phyloP scores from a whole-genome alignment of 2,888 invertebrate species.

The Mellilla xanthometata region DNA sequence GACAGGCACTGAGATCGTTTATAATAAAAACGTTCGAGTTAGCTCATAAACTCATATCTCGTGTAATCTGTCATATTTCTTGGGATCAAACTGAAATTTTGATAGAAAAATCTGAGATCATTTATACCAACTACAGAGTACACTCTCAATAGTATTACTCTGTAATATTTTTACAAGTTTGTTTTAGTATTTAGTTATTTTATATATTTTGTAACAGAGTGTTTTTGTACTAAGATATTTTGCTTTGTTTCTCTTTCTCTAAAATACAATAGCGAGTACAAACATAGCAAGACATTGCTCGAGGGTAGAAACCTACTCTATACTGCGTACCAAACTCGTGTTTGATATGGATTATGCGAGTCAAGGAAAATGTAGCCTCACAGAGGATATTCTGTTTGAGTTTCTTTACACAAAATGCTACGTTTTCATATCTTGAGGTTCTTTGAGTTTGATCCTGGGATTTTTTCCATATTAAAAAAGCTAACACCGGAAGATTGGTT shows the following conservation, averaged over 20 bases:
- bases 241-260: too few species aligned
- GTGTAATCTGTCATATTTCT: slow-evolving; percentile 11
- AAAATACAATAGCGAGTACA: not conserved
- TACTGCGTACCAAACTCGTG: slow-evolving; percentile 23
- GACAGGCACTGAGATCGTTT: slow-evolving; percentile 10
- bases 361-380: slow-evolving; percentile 47
- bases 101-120: not conserved
- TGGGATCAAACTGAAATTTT: not conserved
- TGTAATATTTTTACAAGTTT: not conserved
- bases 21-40: slow-evolving; percentile 10
- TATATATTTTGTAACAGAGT: too few species aligned
- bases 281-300: slow-evolving; percentile 19
- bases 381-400: slow-evolving; percentile 42
- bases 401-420: slow-evolving; percentile 40
- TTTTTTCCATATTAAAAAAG: slow-evolving; percentile 34
- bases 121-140: too few species aligned
- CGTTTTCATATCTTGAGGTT: slow-evolving; percentile 35
- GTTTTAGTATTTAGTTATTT: too few species aligned
- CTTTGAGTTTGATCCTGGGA: slow-evolving; percentile 34
- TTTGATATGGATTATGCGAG: slow-evolving; percentile 48
- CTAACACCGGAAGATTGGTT: slow-evolving; percentile 24
- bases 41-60: slow-evolving; percentile 9
- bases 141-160: too few species aligned
- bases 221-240: too few species aligned
- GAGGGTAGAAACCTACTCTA: slow-evolving; percentile 19